A percentile compares a stretch with the other conserved stretches of the same genome.
Conservation (phyloP, 2,888 invertebrate genomes). For the Athetis lepigone region DNA sequence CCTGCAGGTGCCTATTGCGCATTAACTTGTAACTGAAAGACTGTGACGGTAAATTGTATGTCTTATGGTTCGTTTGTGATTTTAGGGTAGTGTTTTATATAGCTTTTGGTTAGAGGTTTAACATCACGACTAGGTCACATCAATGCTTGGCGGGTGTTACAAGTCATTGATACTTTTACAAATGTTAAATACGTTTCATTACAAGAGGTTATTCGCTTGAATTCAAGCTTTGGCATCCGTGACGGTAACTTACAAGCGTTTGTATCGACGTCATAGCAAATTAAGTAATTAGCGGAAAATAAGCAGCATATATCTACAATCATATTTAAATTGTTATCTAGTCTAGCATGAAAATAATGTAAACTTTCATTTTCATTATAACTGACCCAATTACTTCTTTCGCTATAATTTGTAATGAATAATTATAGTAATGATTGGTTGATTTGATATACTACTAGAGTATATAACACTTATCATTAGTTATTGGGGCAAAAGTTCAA, state of each 20-base stretch:
- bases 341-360: neutral
- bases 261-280: constrained; percentile 3
- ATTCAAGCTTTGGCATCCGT: constrained; percentile 5
- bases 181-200: neutral
- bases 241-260: neutral
- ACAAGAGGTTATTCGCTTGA: constrained; percentile 15
- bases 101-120: constrained; percentile 6
- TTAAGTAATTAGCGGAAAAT: constrained; percentile 3
- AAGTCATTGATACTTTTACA: neutral
- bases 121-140: neutral
- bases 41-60: constrained; percentile 41
- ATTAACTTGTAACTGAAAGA: constrained; percentile 35
- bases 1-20: constrained; percentile 35
- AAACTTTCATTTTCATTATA: neutral
- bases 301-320: neutral
- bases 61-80: constrained; percentile 36
- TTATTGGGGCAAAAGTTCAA: neutral
- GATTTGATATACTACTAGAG: too few species aligned
- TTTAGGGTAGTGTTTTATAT: constrained; percentile 27
- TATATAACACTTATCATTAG: too few species aligned
- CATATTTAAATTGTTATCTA: neutral
- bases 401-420: too few species aligned
- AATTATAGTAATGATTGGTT: too few species aligned
- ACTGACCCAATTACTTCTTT: too few species aligned
- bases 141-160: neutral